Evolutionary conservation across 2,888 invertebrate genomes (phyloP).

Genomic region (Apoda limacodes): DNA sequence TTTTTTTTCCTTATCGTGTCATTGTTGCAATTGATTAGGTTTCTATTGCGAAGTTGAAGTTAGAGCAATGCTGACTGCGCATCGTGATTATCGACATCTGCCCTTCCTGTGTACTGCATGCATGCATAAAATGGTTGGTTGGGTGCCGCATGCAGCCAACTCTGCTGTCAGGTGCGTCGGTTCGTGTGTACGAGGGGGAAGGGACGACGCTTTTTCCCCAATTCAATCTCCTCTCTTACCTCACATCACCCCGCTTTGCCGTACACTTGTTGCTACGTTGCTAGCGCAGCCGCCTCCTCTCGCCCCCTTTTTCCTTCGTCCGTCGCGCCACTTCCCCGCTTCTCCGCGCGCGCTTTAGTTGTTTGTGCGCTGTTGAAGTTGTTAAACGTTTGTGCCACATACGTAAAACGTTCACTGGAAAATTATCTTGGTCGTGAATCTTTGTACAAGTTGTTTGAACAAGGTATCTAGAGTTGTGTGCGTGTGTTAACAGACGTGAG

Average conservation of each 20-base stretch:
- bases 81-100: constrained; percentile 48
- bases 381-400: constrained; percentile 43
- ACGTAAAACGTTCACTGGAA: constrained; percentile 26
- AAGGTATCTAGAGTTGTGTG: constrained; percentile 42
- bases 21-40: too few relatives aligned
- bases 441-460: constrained; percentile 1
- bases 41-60: too few relatives aligned
- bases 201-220: constrained; percentile 26
- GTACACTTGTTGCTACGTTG: constrained; percentile 67
- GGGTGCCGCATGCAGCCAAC: constrained; percentile 35
- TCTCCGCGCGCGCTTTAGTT: constrained; percentile 57
- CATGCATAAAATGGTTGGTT: constrained; percentile 26
- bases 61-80: too few relatives aligned
- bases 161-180: constrained; percentile 53
- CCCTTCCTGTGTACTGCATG: constrained; percentile 38
- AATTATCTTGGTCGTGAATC: not conserved
- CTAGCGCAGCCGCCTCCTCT: constrained; percentile 34
- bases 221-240: constrained; percentile 28
- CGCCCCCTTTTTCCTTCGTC: constrained; percentile 28
- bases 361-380: constrained; percentile 61
- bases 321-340: constrained; percentile 39
- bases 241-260: constrained; percentile 43
- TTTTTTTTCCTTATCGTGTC: too few relatives aligned
- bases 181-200: constrained; percentile 34
- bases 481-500: constrained; percentile 41